These are phyloP conservation scores for Sicus ferrugineus DNA, from an alignment of 2,888 invertebrate genomes.

Conservation along the genomic window DNA sequence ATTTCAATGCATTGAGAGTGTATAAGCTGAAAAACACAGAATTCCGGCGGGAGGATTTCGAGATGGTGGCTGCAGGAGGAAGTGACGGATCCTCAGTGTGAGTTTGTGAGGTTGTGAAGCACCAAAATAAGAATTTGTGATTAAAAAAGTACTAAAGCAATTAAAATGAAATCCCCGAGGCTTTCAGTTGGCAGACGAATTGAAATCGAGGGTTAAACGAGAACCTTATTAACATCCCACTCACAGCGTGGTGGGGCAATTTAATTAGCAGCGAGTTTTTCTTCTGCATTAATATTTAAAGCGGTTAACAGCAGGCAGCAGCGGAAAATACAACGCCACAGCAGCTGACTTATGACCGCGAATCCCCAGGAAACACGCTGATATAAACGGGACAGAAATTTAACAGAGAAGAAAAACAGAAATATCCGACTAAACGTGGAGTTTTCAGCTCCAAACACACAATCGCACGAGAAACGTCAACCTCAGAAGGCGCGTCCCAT, in stretches of 20 bases:
- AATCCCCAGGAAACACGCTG: constrained; percentile 31
- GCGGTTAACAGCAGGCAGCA: neutral
- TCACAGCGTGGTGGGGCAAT: neutral
- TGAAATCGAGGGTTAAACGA: neutral
- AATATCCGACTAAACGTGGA: neutral
- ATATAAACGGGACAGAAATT: neutral
- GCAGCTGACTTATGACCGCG: constrained; percentile 6
- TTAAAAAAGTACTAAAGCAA: too few relatives aligned
- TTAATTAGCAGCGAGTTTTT: constrained; percentile 4
- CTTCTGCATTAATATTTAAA: constrained; percentile 7
- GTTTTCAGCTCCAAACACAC: neutral
- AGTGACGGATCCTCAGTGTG: too few relatives aligned
- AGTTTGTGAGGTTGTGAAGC: too few relatives aligned
- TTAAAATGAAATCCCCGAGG: neutral
- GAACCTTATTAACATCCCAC: neutral
- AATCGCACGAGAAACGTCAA: neutral
- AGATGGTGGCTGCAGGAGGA: too few relatives aligned
- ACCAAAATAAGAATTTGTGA: too few relatives aligned
- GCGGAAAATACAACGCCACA: neutral
- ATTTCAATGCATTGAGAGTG: neutral
- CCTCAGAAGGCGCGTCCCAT: neutral
- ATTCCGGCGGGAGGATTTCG: too few relatives aligned
- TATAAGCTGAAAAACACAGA: too few relatives aligned
- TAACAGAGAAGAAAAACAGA: neutral
- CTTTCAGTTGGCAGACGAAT: neutral